Evolutionary conservation across 2,113 vertebrate genomes (phyloP).

Genomic region (Colius striatus): DNA sequence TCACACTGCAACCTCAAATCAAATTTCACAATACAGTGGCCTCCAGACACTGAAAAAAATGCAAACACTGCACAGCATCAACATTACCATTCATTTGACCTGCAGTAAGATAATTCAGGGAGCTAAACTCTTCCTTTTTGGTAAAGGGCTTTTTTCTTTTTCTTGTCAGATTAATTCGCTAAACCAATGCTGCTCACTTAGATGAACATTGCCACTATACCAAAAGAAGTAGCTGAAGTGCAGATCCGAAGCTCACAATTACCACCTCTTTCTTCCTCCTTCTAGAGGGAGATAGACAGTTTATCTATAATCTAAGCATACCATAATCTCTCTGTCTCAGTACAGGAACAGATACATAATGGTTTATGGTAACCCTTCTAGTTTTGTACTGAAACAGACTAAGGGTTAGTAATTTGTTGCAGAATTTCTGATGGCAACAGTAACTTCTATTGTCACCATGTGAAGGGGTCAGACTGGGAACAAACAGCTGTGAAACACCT

Average conservation of each 20-base stretch:
- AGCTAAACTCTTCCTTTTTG: not conserved
- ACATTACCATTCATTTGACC: not conserved
- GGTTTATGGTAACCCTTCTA: not conserved
- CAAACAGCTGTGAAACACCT: constrained; percentile 4
- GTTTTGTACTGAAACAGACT: not conserved
- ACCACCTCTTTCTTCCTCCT: not conserved
- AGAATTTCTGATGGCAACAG: not conserved
- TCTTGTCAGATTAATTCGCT: not conserved
- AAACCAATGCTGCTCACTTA: not conserved
- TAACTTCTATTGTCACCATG: not conserved
- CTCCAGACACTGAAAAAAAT: not conserved
- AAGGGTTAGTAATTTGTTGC: not conserved
- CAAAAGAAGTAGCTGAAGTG: not conserved
- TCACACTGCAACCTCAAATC: not conserved
- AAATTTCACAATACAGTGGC: not conserved
- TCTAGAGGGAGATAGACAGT: not conserved
- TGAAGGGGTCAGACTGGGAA: not conserved
- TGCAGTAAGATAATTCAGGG: not conserved
- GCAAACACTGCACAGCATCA: not conserved
- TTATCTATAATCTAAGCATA: not conserved
- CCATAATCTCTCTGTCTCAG: not conserved
- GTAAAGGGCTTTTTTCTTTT: not conserved
- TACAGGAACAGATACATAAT: not conserved
- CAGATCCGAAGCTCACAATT: not conserved
- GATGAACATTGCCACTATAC: not conserved